Conservation (phyloP, 1,140 invertebrate genomes). For the Drosophila elegans region DNA sequence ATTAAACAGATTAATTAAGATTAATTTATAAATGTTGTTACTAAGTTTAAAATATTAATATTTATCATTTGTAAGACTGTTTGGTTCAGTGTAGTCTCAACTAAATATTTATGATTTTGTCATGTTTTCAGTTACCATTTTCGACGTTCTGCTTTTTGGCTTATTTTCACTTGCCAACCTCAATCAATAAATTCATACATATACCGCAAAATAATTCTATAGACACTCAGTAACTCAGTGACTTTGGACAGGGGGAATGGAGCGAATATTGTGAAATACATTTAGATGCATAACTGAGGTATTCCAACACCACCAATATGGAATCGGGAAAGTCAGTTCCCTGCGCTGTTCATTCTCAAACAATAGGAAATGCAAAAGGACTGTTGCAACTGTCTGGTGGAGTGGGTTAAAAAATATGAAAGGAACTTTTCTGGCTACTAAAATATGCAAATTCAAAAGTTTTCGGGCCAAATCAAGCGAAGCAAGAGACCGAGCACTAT, state of each 20-base stretch:
- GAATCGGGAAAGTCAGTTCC: constrained; percentile 24
- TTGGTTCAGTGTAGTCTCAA: constrained; percentile 17
- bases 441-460: constrained; percentile 61
- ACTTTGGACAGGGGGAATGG: background rate
- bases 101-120: constrained; percentile 32
- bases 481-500: constrained; percentile 23
- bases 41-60: too few species aligned
- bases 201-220: constrained; percentile 62
- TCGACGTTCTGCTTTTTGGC: constrained; percentile 17
- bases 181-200: constrained; percentile 71
- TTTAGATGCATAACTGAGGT: constrained; percentile 41
- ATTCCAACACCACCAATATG: constrained; percentile 28
- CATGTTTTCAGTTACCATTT: constrained; percentile 12
- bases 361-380: constrained; percentile 42
- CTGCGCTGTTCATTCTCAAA: constrained; percentile 30
- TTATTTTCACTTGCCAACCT: constrained; percentile 39
- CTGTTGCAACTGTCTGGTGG: constrained; percentile 27
- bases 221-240: constrained; percentile 35
- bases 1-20: too few species aligned
- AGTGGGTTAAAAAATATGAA: constrained; percentile 36
- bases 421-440: constrained; percentile 51
- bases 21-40: too few species aligned
- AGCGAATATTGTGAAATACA: constrained; percentile 36
- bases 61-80: background rate
- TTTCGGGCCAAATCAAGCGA: constrained; percentile 48